Evolutionary conservation across 92 coral and sea anemone species (phyloP), one percentile per base, ranked within the genome.

Genomic region (Actinernus sp.): DNA sequence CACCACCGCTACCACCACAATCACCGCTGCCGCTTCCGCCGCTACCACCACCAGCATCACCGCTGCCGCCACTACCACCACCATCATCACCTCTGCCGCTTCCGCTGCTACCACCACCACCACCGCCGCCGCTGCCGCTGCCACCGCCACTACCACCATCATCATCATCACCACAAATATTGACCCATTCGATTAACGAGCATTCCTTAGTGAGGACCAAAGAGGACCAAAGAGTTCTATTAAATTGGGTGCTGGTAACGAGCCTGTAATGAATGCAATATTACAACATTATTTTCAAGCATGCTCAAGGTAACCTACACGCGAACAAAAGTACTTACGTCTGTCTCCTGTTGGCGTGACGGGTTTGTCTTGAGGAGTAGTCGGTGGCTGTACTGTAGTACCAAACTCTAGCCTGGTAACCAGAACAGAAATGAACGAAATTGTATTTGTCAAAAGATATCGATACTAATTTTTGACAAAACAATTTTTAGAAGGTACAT

Each of bases 321-420:
- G 25, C 29, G 38, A 28, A 55, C 11, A 22, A 14, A 36, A 27
- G 20, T 47, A 87, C 98, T 76, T 69, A 94, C 97, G 98, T 54
- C 98, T 81, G 56, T 94, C 98, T 46, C 94, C 94, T 6, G 81
- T 75, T 24, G 97, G 97, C 27, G 95, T 84, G 50, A 73, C 82
- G 2, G 98, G 85, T 30, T 85, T 84, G 39, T 94, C 98, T 19
- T 68, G 90, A 19, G 98, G 97, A 2, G 98, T 88, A n/a, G 81
- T 56, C 1, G 98, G 98, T 8, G 97, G 73, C 37, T 85, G 92
- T 22, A 77, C 89, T 8, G 98, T 88, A 10, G 90, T 83, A 16
- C 98, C 98, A 49, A 94, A 94, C 63, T 94, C 98, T 68, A 94
- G 65, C 33, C 98, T 94, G 37, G 25, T 26, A 23, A 38, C 49